phyloP scores from a whole-genome alignment of 2,113 vertebrate genomes.

The Psettodes erumei region DNA sequence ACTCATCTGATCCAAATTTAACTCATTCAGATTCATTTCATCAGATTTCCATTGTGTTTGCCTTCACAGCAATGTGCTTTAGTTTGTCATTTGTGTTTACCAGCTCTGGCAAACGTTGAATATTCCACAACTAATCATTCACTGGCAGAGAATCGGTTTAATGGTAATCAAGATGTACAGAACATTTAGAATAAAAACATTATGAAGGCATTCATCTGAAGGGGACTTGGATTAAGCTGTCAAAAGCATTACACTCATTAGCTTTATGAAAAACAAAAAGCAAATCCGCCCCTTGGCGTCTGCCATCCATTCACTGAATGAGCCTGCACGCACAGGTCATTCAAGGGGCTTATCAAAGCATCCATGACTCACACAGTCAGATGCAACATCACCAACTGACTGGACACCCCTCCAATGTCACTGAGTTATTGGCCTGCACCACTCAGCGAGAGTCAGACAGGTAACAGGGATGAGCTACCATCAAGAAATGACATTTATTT shows the following conservation, averaged over 20 bases:
- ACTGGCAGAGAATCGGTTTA: constrained; percentile 36
- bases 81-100: constrained; percentile 41
- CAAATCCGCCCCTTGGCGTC: constrained; percentile 40
- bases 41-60: constrained; percentile 58
- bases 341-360: constrained; percentile 61
- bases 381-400: constrained; percentile 55
- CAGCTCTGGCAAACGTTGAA: constrained; percentile 27
- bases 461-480: constrained; percentile 15
- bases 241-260: constrained; percentile 45
- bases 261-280: constrained; percentile 54
- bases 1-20: constrained; percentile 61
- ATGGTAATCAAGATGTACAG: constrained; percentile 61
- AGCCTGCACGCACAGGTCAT: constrained; percentile 46
- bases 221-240: constrained; percentile 37
- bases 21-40: constrained; percentile 60
- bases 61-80: constrained; percentile 4
- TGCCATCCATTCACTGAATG: constrained; percentile 33
- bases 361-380: constrained; percentile 54
- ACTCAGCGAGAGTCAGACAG: constrained; percentile 58
- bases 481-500: constrained; percentile 39
- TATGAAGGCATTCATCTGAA: constrained; percentile 51
- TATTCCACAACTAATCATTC: constrained; percentile 47
- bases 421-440: constrained; percentile 52
- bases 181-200: constrained; percentile 43
- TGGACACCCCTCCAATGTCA: constrained; percentile 34